Base-by-base conservation (phyloP, 1,140 invertebrate genomes). In the Saccostrea echinata region DNA sequence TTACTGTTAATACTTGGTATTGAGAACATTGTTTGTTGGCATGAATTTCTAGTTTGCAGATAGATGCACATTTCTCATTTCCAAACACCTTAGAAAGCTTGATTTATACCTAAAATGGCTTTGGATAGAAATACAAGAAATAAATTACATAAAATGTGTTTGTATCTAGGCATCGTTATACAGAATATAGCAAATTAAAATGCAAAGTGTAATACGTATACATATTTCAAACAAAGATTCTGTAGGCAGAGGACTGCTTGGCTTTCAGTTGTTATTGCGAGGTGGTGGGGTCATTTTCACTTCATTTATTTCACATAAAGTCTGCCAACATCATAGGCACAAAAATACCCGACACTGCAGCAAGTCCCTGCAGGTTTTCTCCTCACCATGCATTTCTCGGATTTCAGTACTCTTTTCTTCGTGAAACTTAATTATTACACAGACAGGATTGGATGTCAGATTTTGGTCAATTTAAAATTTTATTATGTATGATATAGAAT, bases 271-370 rank as follows among this genome's bases (percentile, higher is more conserved):
- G 68, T 33, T 76, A 33, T 16, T 27, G 68, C 1, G 16, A 43
- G 68, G 68, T 76, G 6, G 8, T 12, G 27, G 68, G 68, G 68
- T 76, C 68, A 33, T 76, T 30, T 33, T 76, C 68, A 76, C 68
- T 76, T 76, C 27, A 76, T 76, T 76, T 76, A 76, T 33, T 76
- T 76, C 68, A 33, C 68, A 76, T 76, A 76, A 76, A 76, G 68
- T 76, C 8, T 76, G 68, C 68, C 68, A 76, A 76, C 68, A 30
- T 76, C 68, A 76, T 2, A 76, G 68, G 68, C 68, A 76, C 33
- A 76, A 76, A 76, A 33, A 30, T 33, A 76, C 27, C 13, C 27
- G 68, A 16, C 68, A 30, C 11, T 30, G 27, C 30, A 27, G 68
- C 11, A 30, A 76, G 24, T 33, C 30, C 27, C 11, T 76, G 68